Conservation (phyloP, 2,888 invertebrate species). For the Zeuzera pyrina region DNA sequence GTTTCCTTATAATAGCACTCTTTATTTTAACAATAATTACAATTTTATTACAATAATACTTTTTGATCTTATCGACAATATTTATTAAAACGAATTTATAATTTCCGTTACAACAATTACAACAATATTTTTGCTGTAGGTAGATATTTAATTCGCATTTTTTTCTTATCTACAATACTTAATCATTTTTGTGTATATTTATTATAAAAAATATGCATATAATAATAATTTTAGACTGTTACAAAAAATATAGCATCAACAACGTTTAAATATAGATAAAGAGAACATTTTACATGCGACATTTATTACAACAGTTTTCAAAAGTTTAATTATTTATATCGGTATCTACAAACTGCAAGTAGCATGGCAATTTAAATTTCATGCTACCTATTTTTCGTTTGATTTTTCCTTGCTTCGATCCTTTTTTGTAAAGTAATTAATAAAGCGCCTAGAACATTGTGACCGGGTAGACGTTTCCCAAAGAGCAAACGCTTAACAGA, state of each 20-base stretch:
- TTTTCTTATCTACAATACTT: neutral
- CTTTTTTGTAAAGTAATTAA: constrained; percentile 86
- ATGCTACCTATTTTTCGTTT: constrained; percentile 56
- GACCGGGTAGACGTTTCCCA: constrained; percentile 91
- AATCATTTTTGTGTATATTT: neutral
- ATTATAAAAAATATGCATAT: neutral
- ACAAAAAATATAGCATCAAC: neutral
- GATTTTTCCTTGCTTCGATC: constrained; percentile 77
- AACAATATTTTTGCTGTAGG: neutral
- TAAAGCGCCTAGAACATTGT: constrained; percentile 89
- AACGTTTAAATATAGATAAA: too few species aligned
- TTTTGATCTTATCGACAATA: constrained; percentile 7
- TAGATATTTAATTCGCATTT: neutral
- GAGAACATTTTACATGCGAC: too few species aligned
- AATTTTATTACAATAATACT: constrained; percentile 39
- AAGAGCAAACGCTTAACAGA: constrained; percentile 90
- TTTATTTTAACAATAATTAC: constrained; percentile 64
- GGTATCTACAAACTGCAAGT: neutral
- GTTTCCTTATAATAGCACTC: constrained; percentile 36
- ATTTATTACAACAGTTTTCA: neutral
- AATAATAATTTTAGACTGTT: neutral
- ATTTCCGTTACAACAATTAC: neutral
- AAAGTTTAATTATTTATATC: neutral
- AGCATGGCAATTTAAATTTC: neutral
- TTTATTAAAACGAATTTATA: neutral